Conservation (phyloP, 2,888 invertebrate genomes). For the Perizoma flavofasciatum region DNA sequence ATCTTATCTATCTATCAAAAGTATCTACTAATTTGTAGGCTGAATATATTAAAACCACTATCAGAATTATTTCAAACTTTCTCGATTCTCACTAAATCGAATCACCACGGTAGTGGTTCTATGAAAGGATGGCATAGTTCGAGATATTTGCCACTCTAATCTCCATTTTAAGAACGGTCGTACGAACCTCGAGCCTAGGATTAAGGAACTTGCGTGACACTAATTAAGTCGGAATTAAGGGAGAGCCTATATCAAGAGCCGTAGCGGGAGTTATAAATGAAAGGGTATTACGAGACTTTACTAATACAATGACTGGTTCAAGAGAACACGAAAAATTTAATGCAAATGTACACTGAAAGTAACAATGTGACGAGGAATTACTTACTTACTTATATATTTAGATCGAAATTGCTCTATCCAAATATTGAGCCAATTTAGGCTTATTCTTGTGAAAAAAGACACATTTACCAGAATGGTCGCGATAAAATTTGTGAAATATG, state of each 20-base stretch:
- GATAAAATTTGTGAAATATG: constrained; percentile 54
- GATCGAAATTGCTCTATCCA: constrained; percentile 28
- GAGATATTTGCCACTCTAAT: constrained; percentile 81
- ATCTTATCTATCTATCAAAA: too few relatives aligned
- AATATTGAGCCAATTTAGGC: constrained; percentile 34
- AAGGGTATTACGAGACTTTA: constrained; percentile 78
- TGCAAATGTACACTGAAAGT: constrained; percentile 4
- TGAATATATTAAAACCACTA: too few relatives aligned
- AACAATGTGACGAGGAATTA: constrained; percentile 11
- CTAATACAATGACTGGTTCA: constrained; percentile 59
- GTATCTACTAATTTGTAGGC: too few relatives aligned
- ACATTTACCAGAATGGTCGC: constrained; percentile 30
- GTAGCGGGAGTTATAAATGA: constrained; percentile 80
- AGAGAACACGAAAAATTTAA: constrained; percentile 24
- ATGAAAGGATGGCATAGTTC: constrained; percentile 75
- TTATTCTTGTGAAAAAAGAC: constrained; percentile 30
- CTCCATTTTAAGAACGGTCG: constrained; percentile 84
- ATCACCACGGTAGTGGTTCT: constrained; percentile 59
- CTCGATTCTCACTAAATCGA: constrained; percentile 19
- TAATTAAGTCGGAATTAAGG: constrained; percentile 83
- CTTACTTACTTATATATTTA: constrained; percentile 25
- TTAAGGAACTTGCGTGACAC: constrained; percentile 83
- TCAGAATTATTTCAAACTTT: background rate
- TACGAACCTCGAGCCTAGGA: constrained; percentile 79
- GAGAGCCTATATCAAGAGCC: constrained; percentile 81